Evolutionary conservation across 2,797 vertebrate species (phyloP), one percentile per base, ranked within the genome.

Genomic region (Danio choprae): DNA sequence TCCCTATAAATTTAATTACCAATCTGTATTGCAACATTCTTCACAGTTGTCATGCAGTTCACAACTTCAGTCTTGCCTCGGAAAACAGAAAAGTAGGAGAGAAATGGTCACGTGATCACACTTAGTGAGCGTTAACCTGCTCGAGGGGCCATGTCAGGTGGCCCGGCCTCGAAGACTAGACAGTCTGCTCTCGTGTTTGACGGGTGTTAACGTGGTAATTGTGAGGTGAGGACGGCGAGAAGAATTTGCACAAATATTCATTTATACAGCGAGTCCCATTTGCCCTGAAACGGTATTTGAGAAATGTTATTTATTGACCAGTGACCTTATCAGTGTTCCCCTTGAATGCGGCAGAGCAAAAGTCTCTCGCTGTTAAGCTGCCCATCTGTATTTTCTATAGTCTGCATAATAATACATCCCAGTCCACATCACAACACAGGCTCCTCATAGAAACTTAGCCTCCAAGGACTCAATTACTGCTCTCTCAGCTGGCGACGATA

Each of bases 391-490:
- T 36, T 29, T 44, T 75, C 59, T 50, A 51, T 69, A 71, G 68
- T 88, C 82, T 87, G 90, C 90, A 90, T 89, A 91, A 90, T 86
- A 90, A 51, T 4, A 29, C 89, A 90, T 79, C 89, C 89, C 87
- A 91, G 92, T 91, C 92, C 87, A 84, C 86, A 88, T 85, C 85
- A 88, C 88, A 92, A 89, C 88, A 87, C 86, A 81, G 84, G 84
- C 80, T 88, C 88, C 90, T 88, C 90, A 88, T 90, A 89, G 92
- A 89, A 92, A 93, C 90, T 4, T 29, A 64, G 84, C 88, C 93
- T 93, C 91, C 81, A 84, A 92, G 90, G 92, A 92, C 87, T 87
- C 89, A 93, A 93, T 93, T 94, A 94, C 85, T 83, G 83, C 82
- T 85, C 81, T 80, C 63, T 80, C 63, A 13, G 44, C 77, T 77